Evolutionary conservation across 1,140 invertebrate species (phyloP).

Genomic region (Brachionus koreanus): DNA sequence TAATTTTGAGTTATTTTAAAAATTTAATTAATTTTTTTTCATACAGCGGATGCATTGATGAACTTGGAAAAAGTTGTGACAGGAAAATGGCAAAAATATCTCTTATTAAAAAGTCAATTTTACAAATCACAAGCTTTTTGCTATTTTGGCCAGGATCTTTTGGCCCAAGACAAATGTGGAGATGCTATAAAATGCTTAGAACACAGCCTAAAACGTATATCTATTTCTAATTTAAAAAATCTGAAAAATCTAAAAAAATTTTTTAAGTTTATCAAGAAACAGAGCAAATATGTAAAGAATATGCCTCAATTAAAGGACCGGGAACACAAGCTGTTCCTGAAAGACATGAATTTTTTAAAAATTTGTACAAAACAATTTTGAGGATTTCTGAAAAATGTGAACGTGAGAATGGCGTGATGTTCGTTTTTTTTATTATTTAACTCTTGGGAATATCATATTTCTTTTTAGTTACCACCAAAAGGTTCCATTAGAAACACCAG

Average conservation of each 20-base stretch:
- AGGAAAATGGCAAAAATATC: slow-evolving; percentile 68
- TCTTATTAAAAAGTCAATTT: slow-evolving; percentile 50
- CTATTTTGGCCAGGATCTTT: slow-evolving; percentile 66
- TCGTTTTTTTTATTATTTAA: too few relatives aligned
- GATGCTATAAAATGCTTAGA: slow-evolving; percentile 67
- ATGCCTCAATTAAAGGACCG: slow-evolving; percentile 64
- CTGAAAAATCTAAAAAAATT: not conserved
- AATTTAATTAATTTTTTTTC: not conserved
- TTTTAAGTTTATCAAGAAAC: slow-evolving; percentile 62
- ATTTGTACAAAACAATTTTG: slow-evolving; percentile 64
- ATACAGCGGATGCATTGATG: slow-evolving; percentile 62
- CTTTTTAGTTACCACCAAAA: slow-evolving; percentile 67
- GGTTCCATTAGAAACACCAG: slow-evolving; percentile 64
- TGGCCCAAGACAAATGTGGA: slow-evolving; percentile 69
- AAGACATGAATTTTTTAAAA: slow-evolving; percentile 67
- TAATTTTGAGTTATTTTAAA: not conserved
- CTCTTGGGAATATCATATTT: slow-evolving; percentile 17
- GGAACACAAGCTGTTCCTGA: slow-evolving; percentile 65
- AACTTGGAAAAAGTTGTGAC: slow-evolving; percentile 63
- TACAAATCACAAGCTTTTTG: slow-evolving; percentile 62
- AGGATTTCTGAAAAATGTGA: slow-evolving; percentile 69
- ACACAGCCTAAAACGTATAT: slow-evolving; percentile 63
- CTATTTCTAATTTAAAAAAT: too few relatives aligned
- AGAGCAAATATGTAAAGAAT: slow-evolving; percentile 63
- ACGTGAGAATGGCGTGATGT: slow-evolving; percentile 71